Conservation (phyloP, 2,888 invertebrate species). For the Zaprionus lineosus region DNA sequence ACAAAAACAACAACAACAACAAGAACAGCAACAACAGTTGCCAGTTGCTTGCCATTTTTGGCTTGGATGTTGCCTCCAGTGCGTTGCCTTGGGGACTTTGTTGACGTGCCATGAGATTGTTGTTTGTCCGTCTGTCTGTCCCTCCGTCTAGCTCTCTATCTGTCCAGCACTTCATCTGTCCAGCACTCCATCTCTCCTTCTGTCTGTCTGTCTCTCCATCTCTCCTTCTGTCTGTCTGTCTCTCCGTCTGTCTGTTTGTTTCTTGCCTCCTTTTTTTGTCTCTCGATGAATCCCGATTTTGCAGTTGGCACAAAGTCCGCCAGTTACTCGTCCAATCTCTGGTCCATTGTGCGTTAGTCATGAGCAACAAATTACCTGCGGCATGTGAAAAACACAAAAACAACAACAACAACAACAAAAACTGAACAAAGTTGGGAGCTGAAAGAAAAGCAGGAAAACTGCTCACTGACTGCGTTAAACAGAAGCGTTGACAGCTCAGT, state of each 20-base stretch:
- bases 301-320: conserved; percentile 49
- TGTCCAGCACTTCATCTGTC: conserved; percentile 1
- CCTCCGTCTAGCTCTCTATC: background rate
- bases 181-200: conserved; percentile 17
- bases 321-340: conserved; percentile 47
- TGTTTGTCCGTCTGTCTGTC: conserved; percentile 48
- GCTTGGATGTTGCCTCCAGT: conserved; percentile 16
- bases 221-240: conserved; percentile 37
- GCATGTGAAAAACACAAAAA: conserved; percentile 57
- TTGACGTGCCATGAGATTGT: conserved; percentile 71
- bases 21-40: conserved; percentile 39
- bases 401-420: background rate
- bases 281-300: conserved; percentile 28
- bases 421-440: background rate
- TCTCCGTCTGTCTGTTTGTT: background rate
- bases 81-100: conserved; percentile 60
- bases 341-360: conserved; percentile 60
- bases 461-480: conserved; percentile 20
- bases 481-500: conserved; percentile 54
- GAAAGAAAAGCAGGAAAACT: too few species aligned
- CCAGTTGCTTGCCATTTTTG: conserved; percentile 49
- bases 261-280: conserved; percentile 6
- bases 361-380: conserved; percentile 77
- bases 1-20: conserved; percentile 24
- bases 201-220: too few species aligned